Evolutionary conservation across 2,888 invertebrate genomes (phyloP).

Genomic region (Ceraclea dissimilis): DNA sequence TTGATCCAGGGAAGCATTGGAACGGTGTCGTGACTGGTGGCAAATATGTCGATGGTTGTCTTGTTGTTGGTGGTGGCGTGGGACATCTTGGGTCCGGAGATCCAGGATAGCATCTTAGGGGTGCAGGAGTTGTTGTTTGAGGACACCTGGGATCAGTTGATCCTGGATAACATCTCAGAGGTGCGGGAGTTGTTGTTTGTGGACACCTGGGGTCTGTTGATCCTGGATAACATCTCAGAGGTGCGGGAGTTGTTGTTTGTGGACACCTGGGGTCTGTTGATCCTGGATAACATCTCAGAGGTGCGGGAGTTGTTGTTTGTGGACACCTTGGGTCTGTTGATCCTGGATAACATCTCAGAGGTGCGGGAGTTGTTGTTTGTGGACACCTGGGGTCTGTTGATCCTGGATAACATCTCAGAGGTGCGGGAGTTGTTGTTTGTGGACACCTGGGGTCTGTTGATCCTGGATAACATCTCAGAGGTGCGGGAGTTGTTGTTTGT

Average conservation of each 20-base stretch:
- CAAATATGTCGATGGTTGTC: too few relatives aligned
- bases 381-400: slow-evolving; percentile 31
- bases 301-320: slow-evolving; percentile 27
- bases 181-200: slow-evolving; percentile 26
- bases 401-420: slow-evolving; percentile 33
- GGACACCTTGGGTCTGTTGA: slow-evolving; percentile 31
- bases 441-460: slow-evolving; percentile 36
- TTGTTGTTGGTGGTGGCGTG: slow-evolving; percentile 28
- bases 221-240: slow-evolving; percentile 30
- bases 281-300: slow-evolving; percentile 30
- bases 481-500: too few relatives aligned
- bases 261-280: slow-evolving; percentile 30
- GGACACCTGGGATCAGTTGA: slow-evolving; percentile 29
- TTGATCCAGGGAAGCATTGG: slow-evolving; percentile 32
- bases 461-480: too few relatives aligned
- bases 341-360: slow-evolving; percentile 31
- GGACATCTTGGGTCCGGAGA: slow-evolving; percentile 33
- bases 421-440: slow-evolving; percentile 24
- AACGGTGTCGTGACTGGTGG: slow-evolving; percentile 10
- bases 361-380: slow-evolving; percentile 26
- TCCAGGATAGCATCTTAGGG: slow-evolving; percentile 29
- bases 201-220: slow-evolving; percentile 32
- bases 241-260: slow-evolving; percentile 25
- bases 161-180: slow-evolving; percentile 30
- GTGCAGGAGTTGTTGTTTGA: slow-evolving; percentile 26